phyloP scores from a whole-genome alignment of 2,113 vertebrate species.

The Montifringilla adamsi region DNA sequence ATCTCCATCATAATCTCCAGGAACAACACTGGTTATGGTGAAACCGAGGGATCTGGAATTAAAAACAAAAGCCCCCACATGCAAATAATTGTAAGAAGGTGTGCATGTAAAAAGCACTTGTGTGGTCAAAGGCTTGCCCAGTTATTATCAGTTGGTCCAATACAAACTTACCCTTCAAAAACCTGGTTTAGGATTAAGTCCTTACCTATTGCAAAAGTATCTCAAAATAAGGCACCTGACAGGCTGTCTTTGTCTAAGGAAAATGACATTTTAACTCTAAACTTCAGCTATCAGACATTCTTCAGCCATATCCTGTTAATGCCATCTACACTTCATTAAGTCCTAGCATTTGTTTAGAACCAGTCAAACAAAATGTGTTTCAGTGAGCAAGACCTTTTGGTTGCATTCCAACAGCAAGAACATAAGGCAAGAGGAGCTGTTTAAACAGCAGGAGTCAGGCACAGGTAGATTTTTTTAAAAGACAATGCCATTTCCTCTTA shows the following conservation, averaged over 20 bases:
- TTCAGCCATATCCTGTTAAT: neutral
- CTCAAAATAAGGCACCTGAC: neutral
- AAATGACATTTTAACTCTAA: neutral
- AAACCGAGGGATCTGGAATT: conserved; percentile 62
- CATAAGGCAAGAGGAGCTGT: neutral
- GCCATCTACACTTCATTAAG: neutral
- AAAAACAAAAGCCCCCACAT: neutral
- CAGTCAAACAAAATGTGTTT: neutral
- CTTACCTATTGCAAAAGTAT: neutral
- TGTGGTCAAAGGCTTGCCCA: neutral
- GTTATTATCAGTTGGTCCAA: neutral
- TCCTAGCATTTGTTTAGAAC: neutral
- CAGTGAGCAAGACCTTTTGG: neutral
- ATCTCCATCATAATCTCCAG: conserved; percentile 97
- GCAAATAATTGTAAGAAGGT: neutral
- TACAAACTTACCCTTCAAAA: neutral
- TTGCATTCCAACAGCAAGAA: neutral
- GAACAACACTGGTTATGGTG: conserved; percentile 88
- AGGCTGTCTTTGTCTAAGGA: neutral
- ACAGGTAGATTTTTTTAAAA: neutral
- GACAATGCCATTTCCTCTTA: neutral
- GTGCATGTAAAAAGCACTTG: neutral
- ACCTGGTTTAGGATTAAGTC: neutral
- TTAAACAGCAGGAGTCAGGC: neutral
- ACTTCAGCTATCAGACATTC: neutral